Percentiles rank a stretch among this genome's conserved stretches.
These are phyloP conservation scores for Heterohyrax brucei DNA, from an alignment of 2,797 vertebrate species.

Conservation along the genomic window DNA sequence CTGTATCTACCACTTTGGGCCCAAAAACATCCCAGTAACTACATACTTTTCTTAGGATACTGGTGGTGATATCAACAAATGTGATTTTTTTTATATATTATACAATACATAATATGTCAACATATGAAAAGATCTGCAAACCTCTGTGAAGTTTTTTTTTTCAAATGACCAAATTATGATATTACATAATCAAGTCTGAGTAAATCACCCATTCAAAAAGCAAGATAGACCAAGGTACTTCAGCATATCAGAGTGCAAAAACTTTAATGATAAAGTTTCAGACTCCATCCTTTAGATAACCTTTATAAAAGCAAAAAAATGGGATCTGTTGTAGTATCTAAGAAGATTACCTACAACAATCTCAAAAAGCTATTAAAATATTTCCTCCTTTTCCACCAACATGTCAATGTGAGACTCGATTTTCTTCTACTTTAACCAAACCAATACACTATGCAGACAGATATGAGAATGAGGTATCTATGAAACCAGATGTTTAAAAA, in stretches of 20 bases:
- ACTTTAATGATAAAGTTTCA: background rate
- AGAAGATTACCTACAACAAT: constrained; percentile 40
- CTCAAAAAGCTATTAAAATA: constrained; percentile 46
- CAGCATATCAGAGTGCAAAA: background rate
- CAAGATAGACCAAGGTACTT: constrained; percentile 8
- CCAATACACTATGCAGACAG: constrained; percentile 1
- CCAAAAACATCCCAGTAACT: background rate
- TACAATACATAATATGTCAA: background rate
- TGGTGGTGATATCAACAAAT: background rate
- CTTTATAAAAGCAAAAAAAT: background rate
- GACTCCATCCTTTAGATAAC: background rate
- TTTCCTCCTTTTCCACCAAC: background rate
- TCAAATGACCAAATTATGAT: constrained; percentile 18
- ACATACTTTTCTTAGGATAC: background rate
- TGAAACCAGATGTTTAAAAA: constrained; percentile 7
- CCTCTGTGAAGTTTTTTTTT: background rate
- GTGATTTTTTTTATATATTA: background rate
- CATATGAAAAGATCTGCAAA: constrained; percentile 15
- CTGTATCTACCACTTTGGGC: background rate
- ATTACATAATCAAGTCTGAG: background rate
- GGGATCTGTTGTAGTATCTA: background rate
- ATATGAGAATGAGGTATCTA: background rate
- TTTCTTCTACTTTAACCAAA: constrained; percentile 23
- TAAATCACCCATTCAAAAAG: constrained; percentile 18
- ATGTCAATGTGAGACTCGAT: background rate